These are phyloP conservation scores for Rutpela maculata DNA, from an alignment of 2,888 invertebrate genomes.

Conservation along the genomic window DNA sequence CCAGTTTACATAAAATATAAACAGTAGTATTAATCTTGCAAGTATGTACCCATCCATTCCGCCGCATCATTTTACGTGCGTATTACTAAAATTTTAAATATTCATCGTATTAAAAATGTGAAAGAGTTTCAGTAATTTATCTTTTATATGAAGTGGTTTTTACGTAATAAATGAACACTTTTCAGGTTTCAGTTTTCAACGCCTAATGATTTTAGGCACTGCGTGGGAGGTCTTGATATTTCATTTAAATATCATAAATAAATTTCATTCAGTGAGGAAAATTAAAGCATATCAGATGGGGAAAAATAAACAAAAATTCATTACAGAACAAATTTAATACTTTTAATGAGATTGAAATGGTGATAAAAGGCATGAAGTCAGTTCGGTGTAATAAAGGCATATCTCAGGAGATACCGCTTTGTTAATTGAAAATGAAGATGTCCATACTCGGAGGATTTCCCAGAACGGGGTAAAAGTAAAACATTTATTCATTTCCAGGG, in stretches of 20 bases:
- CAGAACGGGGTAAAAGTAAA: background rate
- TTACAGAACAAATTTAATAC: slow-evolving; percentile 4
- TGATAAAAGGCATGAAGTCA: background rate
- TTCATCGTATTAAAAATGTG: too few species aligned
- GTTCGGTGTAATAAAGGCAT: slow-evolving; percentile 3
- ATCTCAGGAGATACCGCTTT: slow-evolving; percentile 3
- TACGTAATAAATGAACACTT: background rate
- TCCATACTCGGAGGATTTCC: background rate
- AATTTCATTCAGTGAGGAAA: background rate
- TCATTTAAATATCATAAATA: background rate
- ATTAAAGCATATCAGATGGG: background rate
- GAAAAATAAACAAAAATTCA: slow-evolving; percentile 5
- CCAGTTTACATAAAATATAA: too few species aligned
- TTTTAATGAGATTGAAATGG: slow-evolving; percentile 4
- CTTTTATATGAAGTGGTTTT: background rate
- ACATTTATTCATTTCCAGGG: background rate
- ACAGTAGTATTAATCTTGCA: too few species aligned
- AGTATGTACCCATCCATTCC: too few species aligned
- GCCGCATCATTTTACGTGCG: too few species aligned
- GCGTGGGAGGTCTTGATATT: background rate
- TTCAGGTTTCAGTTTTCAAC: background rate
- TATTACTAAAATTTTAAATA: too few species aligned
- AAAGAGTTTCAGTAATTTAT: too few species aligned
- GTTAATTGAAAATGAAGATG: slow-evolving; percentile 7
- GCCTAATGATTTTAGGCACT: background rate